Evolutionary conservation across 2,113 vertebrate genomes (phyloP).

Genomic region (Pavo muticus): DNA sequence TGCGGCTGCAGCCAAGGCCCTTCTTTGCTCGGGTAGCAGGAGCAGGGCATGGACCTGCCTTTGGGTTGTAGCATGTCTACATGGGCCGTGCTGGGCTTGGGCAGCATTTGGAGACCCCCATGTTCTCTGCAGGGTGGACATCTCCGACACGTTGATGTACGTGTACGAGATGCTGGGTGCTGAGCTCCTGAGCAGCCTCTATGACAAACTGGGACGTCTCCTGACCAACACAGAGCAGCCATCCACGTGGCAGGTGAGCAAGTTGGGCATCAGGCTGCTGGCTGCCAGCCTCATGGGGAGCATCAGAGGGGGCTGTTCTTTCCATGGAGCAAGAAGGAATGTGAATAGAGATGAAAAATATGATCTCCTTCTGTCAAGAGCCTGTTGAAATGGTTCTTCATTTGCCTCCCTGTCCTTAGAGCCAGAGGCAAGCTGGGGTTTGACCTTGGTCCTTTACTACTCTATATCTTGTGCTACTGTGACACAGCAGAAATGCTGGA

Average conservation of each 20-base stretch:
- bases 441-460: neutral
- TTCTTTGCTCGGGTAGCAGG: neutral
- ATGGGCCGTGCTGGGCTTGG: accelerated
- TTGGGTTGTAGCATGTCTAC: neutral
- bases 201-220: slow-evolving; percentile 96
- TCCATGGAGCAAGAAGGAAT: accelerated
- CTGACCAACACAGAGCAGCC: slow-evolving; percentile 93
- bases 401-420: neutral
- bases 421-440: neutral
- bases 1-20: slow-evolving; percentile 42
- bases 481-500: neutral
- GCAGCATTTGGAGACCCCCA: neutral
- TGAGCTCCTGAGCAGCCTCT: slow-evolving; percentile 97
- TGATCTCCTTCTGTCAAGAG: neutral
- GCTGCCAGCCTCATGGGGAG: neutral
- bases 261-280: neutral
- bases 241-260: slow-evolving; percentile 94
- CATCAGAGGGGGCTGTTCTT: neutral
- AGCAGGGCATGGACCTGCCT: neutral
- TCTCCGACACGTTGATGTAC: slow-evolving; percentile 99
- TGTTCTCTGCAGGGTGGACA: slow-evolving; percentile 89
- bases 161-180: slow-evolving; percentile 99
- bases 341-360: neutral
- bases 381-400: neutral
- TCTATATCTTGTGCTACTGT: neutral